Evolutionary conservation across 2,888 invertebrate genomes (phyloP), one percentile per base, ranked within the genome.

Genomic region (Lasioglossum zephyrum): DNA sequence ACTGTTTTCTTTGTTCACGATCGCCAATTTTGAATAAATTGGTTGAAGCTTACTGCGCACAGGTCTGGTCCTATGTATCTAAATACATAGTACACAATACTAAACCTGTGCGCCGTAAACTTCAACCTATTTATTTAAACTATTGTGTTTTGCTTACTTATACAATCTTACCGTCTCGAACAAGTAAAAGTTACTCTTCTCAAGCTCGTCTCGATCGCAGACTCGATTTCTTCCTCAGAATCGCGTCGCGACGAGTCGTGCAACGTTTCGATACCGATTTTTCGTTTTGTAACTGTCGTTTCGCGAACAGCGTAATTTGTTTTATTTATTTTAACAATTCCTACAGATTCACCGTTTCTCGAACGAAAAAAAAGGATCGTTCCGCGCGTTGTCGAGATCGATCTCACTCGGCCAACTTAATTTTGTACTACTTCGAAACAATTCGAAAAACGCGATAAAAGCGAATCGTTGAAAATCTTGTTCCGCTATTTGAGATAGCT

Each of bases 161-260:
- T 31, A 31, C 16, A 13, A 31, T 63, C 63, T 44, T 16, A 31
- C 63, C 31, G 16, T 31, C 16, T 31, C 53, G 53, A 53, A n/a
- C 3, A 9, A n/a, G n/a, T 53, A 9, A n/a, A 53, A 9, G 22
- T 53, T 53, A 53, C 53, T 8, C 9, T 53, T 53, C 9, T n/a
- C 53, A 4, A 16, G n/a, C 47, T 31, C 16, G 31, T 66, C 75
- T 74, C 47, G 31, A 31, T 76, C 66, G 66, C 73, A 18, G 69
- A 39, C 47, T 44, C 57, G n/a, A 8, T 36, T n/a, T 70, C 22
- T 16, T 22, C 18, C 18, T 69, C 69, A 0, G 18, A 26, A 18
- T 9, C 47, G 8, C 36, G 36, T 69, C 39, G 49, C 80, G 77
- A 77, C 57, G n/a, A 57, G 57, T 44, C 60, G 79, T 0, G 69